Evolutionary conservation across 2,113 vertebrate species (phyloP), one percentile per base, ranked within the genome.

Genomic region (Platysteira castanea): DNA sequence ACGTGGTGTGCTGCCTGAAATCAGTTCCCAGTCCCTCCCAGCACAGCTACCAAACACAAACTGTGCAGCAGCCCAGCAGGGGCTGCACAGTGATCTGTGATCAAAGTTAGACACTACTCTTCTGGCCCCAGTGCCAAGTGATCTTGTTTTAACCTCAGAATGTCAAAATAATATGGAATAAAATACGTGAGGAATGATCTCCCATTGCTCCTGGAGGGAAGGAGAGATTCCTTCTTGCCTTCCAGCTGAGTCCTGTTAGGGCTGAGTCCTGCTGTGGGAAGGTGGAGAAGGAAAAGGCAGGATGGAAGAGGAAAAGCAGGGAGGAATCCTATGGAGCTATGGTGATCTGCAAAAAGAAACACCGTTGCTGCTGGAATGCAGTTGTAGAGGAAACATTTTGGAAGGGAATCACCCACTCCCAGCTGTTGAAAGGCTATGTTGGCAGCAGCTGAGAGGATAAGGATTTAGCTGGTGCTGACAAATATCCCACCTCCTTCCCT

Each of bases 131-230:
- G 70, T 37, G 52, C 53, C 86, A 68, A 90, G 54, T 13, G 78
- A 77, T 90, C 84, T 91, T 95, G 93, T 96, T 96, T 96, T 95
- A 96, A 95, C 91, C 96, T 87, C 89, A 89, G 80, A 60, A 95
- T 94, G 95, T 96, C 96, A 96, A 95, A 97, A 96, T 96, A 96
- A 89, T 53, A 26, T n/a, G 46, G 81, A 93, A 89, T 92, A 61
- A 85, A 94, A 91, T 64, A 90, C 10, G 3, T 65, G 87, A 96
- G 61, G 91, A 82, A 87, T 87, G 95, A 41, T 94, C 78, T 88
- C 89, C 81, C 60, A 60, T 86, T 56, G 91, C 84, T 94, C 15
- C 0, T 7, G 33, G 57, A 73, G 35, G 50, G 53, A 53, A 64
- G 89, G 57, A 74, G 73, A 81, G 73, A 84, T 93, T 84, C 71